These are phyloP conservation scores for Cydia amplana DNA, from an alignment of 1,140 invertebrate genomes.

Conservation along the genomic window DNA sequence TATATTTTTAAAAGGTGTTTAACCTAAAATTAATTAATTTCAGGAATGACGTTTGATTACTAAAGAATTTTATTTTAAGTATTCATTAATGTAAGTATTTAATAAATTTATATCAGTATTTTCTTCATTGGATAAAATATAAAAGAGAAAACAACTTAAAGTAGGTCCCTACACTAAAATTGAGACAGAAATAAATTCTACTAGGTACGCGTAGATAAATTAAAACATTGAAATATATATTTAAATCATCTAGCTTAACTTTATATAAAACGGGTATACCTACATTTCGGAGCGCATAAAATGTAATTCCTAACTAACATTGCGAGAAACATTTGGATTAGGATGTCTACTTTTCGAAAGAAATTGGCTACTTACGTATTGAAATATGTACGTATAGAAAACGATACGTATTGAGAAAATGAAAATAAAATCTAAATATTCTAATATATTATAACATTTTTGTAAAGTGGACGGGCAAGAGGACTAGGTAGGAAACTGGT, in stretches of 20 bases:
- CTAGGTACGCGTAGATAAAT: neutral
- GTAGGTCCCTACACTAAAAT: neutral
- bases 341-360: no score
- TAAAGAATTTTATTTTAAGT: neutral
- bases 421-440: neutral
- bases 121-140: neutral
- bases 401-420: neutral
- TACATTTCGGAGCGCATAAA: no score
- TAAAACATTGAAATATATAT: neutral
- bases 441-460: slow-evolving; percentile 13
- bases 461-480: slow-evolving; percentile 11
- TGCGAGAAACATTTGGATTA: no score
- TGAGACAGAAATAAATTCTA: neutral
- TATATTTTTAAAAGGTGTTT: neutral
- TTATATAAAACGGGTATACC: no score
- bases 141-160: neutral
- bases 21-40: neutral
- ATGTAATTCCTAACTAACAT: no score
- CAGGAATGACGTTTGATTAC: neutral
- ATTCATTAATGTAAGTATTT: neutral
- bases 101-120: neutral
- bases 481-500: neutral
- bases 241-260: no score
- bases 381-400: no score
- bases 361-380: no score